phyloP scores from a whole-genome alignment of 2,113 vertebrate genomes.

The Ursus arctos region DNA sequence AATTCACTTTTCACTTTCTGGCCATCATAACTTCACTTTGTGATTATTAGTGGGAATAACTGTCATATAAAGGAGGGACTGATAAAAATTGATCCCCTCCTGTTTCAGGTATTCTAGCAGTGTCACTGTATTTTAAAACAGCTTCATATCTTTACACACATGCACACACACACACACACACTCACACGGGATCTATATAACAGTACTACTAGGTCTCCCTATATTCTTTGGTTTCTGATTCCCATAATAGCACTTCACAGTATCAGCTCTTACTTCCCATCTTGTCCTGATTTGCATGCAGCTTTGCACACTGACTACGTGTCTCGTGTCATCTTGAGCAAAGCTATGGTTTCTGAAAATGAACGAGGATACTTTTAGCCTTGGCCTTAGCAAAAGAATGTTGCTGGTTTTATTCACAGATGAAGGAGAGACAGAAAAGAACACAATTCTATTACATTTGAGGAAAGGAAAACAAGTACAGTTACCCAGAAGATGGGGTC shows the following conservation, averaged over 20 bases:
- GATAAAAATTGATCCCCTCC: background rate
- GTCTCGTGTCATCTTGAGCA: background rate
- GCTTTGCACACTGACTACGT: background rate
- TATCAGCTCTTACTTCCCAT: background rate
- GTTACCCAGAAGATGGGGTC: background rate
- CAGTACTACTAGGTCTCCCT: accelerated
- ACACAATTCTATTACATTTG: background rate
- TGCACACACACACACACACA: background rate
- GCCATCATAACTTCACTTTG: background rate
- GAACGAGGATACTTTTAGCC: background rate
- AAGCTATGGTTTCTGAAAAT: background rate
- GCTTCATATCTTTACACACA: background rate
- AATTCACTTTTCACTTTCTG: background rate
- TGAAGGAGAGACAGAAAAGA: background rate
- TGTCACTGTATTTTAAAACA: background rate
- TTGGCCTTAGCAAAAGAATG: background rate
- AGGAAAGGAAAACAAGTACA: background rate
- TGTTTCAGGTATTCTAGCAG: background rate
- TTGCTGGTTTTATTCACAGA: background rate
- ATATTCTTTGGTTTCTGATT: background rate
- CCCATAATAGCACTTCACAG: background rate
- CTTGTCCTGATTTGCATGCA: background rate
- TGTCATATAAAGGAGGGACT: background rate
- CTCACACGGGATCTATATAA: background rate
- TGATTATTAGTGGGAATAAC: background rate